Evolutionary conservation across 2,888 invertebrate species (phyloP), one percentile per base, ranked within the genome.

Genomic region (Lucinisca nassula): DNA sequence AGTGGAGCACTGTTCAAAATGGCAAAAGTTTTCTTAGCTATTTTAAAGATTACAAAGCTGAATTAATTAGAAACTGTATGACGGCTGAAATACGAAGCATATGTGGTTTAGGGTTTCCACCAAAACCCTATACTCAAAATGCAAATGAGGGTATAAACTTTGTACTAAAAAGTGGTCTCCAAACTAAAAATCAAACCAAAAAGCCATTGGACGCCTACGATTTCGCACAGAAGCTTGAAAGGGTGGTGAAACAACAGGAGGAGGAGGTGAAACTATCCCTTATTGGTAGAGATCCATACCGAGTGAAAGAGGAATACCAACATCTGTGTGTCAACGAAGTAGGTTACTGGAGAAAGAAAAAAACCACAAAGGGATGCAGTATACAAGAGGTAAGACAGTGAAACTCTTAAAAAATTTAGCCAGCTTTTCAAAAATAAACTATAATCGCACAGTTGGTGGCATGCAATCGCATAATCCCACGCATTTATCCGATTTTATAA

Each of bases 101-200:
- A 37, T 77, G 77, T 77, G 58, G 58, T 27, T 37, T 77, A 30
- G 77, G 77, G 10, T 77, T 77, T 58, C 77, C 77, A 32, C 77
- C 77, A 17, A 30, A 38, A n/a, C n/a, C 38, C 32, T 77, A 77
- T 35, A 77, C 58, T 12, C 77, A 77, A n/a, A 77, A 77, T 77
- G 77, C 35, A 55, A 77, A 77, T 32, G 77, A 77, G 55, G 55
- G 77, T n/a, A 77, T 77, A 4, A 77, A 77, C 32, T 2, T 30
- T 51, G 77, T 77, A 8, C 12, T 77, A 21, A 77, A 77, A 77
- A 24, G 32, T 6, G 55, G 30, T 30, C 17, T 77, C 17, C n/a
- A 45, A 3, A 37, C 21, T 21, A 79, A 45, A 40, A 45, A 51
- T 10, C 32, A 67, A 12, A 8, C 21, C 30, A 74, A 61, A 61